Evolutionary conservation across 2,888 invertebrate genomes (phyloP).

Genomic region (Apantesis nais): DNA sequence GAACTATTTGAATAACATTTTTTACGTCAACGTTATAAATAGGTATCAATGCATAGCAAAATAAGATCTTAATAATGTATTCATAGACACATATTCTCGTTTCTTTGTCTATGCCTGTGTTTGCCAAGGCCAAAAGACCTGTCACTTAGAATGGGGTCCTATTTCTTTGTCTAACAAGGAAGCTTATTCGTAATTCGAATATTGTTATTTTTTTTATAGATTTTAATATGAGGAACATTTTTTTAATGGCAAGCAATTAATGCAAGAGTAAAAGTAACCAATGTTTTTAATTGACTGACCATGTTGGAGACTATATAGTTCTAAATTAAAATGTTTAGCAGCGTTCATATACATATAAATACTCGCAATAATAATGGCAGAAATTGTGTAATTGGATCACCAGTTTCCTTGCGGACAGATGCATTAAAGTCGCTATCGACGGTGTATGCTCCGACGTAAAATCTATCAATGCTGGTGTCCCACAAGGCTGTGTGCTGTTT

Average conservation of each 20-base stretch:
- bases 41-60: neutral
- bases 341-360: no score
- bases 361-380: no score
- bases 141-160: constrained; percentile 32
- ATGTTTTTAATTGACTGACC: neutral
- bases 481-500: no score
- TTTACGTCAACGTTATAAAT: neutral
- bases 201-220: constrained; percentile 11
- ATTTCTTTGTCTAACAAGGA: constrained; percentile 39
- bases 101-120: constrained; percentile 23
- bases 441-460: no score
- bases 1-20: neutral
- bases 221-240: constrained; percentile 3
- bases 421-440: no score
- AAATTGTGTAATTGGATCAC: no score
- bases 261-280: neutral
- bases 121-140: constrained; percentile 25
- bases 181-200: constrained; percentile 14
- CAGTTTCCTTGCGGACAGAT: no score
- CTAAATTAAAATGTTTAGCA: no score
- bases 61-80: neutral
- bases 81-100: constrained; percentile 6
- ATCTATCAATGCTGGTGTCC: no score
- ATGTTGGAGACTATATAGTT: neutral
- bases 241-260: neutral